phyloP scores from a whole-genome alignment of 2,888 invertebrate genomes.

The Volucella inflata region DNA sequence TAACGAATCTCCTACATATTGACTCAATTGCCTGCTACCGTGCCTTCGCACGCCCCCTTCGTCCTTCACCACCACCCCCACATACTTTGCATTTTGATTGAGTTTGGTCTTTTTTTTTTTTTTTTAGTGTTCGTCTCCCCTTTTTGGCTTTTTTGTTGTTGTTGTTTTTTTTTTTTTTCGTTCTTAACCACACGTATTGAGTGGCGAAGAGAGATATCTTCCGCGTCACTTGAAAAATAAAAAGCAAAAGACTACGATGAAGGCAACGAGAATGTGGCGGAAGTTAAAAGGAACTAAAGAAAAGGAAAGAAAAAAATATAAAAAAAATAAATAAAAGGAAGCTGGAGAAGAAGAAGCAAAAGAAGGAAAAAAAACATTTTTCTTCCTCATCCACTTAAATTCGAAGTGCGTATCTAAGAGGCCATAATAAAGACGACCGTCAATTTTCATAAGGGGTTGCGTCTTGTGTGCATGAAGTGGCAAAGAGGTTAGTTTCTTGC shows the following conservation, averaged over 20 bases:
- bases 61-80: background rate
- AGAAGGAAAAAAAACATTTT: constrained; percentile 50
- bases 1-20: constrained; percentile 60
- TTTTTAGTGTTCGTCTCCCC: constrained; percentile 38
- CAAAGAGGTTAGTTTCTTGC: constrained; percentile 61
- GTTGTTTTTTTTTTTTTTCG: constrained; percentile 1
- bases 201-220: constrained; percentile 66
- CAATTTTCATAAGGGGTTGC: constrained; percentile 68
- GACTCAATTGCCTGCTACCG: constrained; percentile 64
- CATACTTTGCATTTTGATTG: constrained; percentile 66
- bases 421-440: constrained; percentile 72
- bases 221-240: constrained; percentile 59
- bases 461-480: constrained; percentile 41
- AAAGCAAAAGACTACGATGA: constrained; percentile 2
- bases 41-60: background rate
- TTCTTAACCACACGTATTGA: constrained; percentile 67
- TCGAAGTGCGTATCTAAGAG: constrained; percentile 74
- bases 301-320: no score
- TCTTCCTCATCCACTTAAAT: constrained; percentile 69
- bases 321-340: constrained; percentile 5
- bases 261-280: constrained; percentile 20
- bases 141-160: background rate
- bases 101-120: constrained; percentile 62
- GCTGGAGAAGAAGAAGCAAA: background rate
- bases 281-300: no score